phyloP scores from a whole-genome alignment of 2,888 invertebrate species.

The Epiperipatus broadwayi region DNA sequence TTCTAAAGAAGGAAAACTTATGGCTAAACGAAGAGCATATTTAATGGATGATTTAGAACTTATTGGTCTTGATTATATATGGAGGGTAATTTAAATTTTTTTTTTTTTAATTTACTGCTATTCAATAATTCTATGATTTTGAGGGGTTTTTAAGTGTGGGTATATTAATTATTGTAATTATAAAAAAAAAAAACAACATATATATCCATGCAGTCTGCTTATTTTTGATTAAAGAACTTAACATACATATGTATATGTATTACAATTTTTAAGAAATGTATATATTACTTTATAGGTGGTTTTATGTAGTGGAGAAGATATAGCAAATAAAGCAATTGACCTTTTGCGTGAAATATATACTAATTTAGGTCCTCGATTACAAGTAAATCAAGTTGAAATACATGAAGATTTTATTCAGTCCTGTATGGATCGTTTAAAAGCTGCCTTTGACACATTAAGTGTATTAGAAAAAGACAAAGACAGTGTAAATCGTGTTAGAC shows the following conservation, averaged over 20 bases:
- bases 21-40: slow-evolving; percentile 60
- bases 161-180: slow-evolving; percentile 6
- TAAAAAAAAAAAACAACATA: no score
- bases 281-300: slow-evolving; percentile 42
- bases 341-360: slow-evolving; percentile 80
- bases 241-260: no score
- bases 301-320: slow-evolving; percentile 72
- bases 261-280: no score
- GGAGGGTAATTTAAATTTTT: slow-evolving; percentile 45
- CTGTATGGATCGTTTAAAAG: slow-evolving; percentile 70
- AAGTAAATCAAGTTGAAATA: slow-evolving; percentile 52
- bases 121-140: neutral
- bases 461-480: slow-evolving; percentile 38
- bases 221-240: no score
- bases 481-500: slow-evolving; percentile 35
- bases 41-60: slow-evolving; percentile 82
- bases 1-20: slow-evolving; percentile 76
- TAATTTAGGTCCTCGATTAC: slow-evolving; percentile 66
- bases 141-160: neutral
- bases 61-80: slow-evolving; percentile 86
- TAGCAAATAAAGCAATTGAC: slow-evolving; percentile 75
- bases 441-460: slow-evolving; percentile 62
- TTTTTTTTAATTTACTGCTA: neutral
- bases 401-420: slow-evolving; percentile 79
- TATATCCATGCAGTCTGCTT: no score